phyloP scores from a whole-genome alignment of 2,797 vertebrate genomes.

The Xenops minutus region DNA sequence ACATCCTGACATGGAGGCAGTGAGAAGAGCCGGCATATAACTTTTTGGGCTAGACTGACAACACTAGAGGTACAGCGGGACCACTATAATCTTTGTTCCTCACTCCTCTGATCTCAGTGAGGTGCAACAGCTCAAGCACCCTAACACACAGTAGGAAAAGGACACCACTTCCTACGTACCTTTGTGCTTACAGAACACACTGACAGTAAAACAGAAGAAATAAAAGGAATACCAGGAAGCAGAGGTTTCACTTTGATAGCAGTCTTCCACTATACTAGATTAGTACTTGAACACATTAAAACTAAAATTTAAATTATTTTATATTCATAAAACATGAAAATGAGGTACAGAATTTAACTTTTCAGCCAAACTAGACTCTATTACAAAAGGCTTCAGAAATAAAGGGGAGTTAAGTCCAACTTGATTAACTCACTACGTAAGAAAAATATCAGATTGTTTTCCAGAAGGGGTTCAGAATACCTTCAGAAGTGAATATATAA shows the following conservation, averaged over 20 bases:
- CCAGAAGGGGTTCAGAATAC: not conserved
- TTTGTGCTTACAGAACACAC: not conserved
- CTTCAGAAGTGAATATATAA: not conserved
- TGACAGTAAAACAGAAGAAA: not conserved
- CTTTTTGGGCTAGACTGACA: not conserved
- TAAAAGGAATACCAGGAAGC: not conserved
- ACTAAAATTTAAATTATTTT: constrained; percentile 22
- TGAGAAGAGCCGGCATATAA: not conserved
- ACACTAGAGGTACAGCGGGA: not conserved
- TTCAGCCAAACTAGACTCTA: constrained; percentile 16
- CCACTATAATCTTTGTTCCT: not conserved
- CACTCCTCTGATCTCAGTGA: not conserved
- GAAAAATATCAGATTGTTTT: not conserved
- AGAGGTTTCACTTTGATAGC: constrained; percentile 31
- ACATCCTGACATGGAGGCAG: not conserved
- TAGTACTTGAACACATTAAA: constrained; percentile 46
- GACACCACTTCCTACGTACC: not conserved
- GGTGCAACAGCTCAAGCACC: not conserved
- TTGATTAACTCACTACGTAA: not conserved
- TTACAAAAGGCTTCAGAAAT: not conserved
- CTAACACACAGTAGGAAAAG: not conserved
- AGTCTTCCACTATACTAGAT: constrained; percentile 4
- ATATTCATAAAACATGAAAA: constrained; percentile 36
- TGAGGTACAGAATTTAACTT: constrained; percentile 37
- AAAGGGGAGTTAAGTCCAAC: not conserved